Conservation (phyloP, 2,113 vertebrate genomes). For the Mesitornis unicolor region DNA sequence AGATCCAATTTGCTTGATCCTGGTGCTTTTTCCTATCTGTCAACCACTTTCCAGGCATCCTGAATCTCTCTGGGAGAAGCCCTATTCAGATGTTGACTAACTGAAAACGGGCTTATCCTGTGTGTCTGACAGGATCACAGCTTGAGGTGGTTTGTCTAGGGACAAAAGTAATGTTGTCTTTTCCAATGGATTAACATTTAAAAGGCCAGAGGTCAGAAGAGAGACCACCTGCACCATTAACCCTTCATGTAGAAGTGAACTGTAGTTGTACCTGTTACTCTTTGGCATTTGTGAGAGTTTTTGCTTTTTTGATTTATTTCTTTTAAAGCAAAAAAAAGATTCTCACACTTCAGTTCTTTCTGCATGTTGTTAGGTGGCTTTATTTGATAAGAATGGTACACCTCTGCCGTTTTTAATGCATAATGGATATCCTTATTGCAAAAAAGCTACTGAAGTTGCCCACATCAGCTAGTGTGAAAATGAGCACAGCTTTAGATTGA, state of each 20-base stretch:
- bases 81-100: not conserved
- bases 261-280: not conserved
- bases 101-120: conserved; percentile 30
- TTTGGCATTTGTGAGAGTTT: not conserved
- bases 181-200: conserved; percentile 41
- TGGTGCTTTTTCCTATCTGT: not conserved
- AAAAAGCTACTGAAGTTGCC: not conserved
- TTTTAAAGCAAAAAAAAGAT: not conserved
- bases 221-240: conserved; percentile 58
- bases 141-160: conserved; percentile 45
- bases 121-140: conserved; percentile 45
- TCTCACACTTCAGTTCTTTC: not conserved
- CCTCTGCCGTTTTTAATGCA: not conserved
- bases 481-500: not conserved
- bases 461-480: not conserved
- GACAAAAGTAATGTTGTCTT: conserved; percentile 46
- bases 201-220: conserved; percentile 50
- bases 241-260: not conserved
- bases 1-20: not conserved
- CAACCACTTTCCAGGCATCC: not conserved
- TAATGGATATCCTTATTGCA: not conserved
- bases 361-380: not conserved
- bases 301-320: not conserved
- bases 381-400: not conserved
- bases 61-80: not conserved